Conservation (phyloP, 1,140 invertebrate genomes). For the Stegodyphus dumicola region DNA sequence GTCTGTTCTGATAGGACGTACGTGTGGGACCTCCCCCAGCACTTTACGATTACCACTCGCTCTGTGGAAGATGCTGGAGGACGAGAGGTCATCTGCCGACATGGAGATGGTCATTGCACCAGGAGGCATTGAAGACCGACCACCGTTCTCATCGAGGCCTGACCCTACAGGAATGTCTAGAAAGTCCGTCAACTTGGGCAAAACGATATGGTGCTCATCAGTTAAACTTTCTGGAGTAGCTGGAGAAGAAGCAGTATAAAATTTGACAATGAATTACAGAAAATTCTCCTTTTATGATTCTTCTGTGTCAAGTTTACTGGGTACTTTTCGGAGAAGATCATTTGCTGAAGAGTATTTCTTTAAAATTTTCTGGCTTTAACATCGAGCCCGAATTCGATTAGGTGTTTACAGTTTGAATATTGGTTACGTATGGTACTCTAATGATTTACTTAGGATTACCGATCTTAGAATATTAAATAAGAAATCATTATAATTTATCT, state of each 20-base stretch:
- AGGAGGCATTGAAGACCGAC: slow-evolving; percentile 40
- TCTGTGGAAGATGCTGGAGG: background rate
- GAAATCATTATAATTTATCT: too few species aligned
- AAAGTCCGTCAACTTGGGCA: slow-evolving; percentile 36
- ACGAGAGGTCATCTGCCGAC: slow-evolving; percentile 43
- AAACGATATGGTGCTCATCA: slow-evolving; percentile 26
- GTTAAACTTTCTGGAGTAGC: slow-evolving; percentile 46
- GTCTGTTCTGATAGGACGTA: background rate
- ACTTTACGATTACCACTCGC: background rate
- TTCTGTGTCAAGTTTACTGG: too few species aligned
- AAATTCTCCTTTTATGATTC: too few species aligned
- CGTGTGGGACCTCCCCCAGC: too few species aligned
- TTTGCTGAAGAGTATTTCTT: too few species aligned
- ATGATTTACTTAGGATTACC: too few species aligned
- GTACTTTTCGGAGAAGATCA: too few species aligned
- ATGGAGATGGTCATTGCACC: slow-evolving; percentile 54
- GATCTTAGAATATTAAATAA: too few species aligned
- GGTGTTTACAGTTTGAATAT: too few species aligned
- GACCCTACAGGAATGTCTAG: slow-evolving; percentile 15
- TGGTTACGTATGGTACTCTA: too few species aligned
- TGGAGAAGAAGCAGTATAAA: background rate
- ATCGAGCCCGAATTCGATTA: too few species aligned
- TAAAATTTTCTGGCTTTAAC: too few species aligned
- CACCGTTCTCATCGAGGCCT: slow-evolving; percentile 26
- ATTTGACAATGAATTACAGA: background rate